phyloP scores from a whole-genome alignment of 2,113 vertebrate species.

The Vulpes vulpes region DNA sequence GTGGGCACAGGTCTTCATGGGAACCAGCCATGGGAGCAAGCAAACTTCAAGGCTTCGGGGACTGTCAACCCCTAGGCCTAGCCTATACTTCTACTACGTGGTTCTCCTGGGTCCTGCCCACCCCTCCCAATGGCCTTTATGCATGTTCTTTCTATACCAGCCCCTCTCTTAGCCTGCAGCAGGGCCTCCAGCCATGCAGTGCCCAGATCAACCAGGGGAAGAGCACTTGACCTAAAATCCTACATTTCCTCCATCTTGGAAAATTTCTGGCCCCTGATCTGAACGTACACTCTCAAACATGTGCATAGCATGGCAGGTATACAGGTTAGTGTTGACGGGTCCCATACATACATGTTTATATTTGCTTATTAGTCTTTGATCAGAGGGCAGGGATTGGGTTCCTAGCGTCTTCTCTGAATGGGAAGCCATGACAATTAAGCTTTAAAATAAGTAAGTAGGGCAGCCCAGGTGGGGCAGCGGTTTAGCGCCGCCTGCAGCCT shows the following conservation, averaged over 20 bases:
- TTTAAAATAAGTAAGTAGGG: slow-evolving; percentile 38
- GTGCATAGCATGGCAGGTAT: not conserved
- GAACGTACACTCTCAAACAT: not conserved
- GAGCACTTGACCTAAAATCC: not conserved
- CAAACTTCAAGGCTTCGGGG: slow-evolving; percentile 69
- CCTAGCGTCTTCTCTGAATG: not conserved
- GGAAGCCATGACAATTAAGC: not conserved
- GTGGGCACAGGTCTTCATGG: slow-evolving; percentile 70
- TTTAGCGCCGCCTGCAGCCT: no score
- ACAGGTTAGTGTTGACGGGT: not conserved
- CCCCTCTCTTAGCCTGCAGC: not conserved
- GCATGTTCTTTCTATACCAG: not conserved
- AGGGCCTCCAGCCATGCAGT: not conserved
- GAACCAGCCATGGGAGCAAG: slow-evolving; percentile 60
- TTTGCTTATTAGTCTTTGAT: not conserved
- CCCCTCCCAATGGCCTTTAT: not conserved
- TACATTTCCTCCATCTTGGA: not conserved
- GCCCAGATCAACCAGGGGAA: not conserved
- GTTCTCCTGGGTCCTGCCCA: not conserved
- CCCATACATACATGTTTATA: not conserved
- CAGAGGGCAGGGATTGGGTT: not conserved
- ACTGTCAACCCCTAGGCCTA: slow-evolving; percentile 34
- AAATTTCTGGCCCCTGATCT: not conserved
- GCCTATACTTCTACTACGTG: slow-evolving; percentile 20
- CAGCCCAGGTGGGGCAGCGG: no score